Base-by-base conservation (phyloP, 92 coral and sea anemone genomes). In the Chrysogorgia sp. region DNA sequence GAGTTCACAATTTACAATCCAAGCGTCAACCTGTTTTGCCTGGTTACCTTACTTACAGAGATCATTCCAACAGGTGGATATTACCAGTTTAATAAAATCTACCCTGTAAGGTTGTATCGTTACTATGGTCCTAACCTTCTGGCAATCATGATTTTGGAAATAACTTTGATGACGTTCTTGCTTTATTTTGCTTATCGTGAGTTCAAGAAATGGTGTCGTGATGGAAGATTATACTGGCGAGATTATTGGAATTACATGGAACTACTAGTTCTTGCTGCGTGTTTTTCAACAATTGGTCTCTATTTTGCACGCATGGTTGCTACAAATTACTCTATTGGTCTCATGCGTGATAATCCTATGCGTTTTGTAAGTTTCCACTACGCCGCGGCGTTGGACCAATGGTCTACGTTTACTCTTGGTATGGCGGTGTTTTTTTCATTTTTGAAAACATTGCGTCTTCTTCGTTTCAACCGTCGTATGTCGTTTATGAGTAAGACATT, bases 1-100 rank as follows among this genome's bases (percentile, higher is more conserved):
- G 97, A 92, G 63, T 92, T 92, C 53, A 88, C 97, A 22, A 81
- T 90, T 37, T 92, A 90, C 76, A 92, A 90, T 58, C 92, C 94
- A 3, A 81, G 84, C 40, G 75, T 84, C 0, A 92, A 92, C 83
- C 81, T 92, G 88, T 92, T 92, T 41, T 85, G 93, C 71, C 71
- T 90, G 1, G 88, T 92, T 33, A 90, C 89, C 0, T 60, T 92
- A 26, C 76, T 92, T 15, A 77, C 90, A 10, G 97, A 92, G 63
- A 57, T 92, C 48, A 71, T 86, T 34, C 93, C 97, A 0, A 92
- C 97, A 0, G 97, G 97, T 13, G 97, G 90, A 4, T 92, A 87
- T 61, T 48, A 80, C 67, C 97, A 87, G 40, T 92, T 83, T 74
- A 86, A 82, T 41, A 74, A 90, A 61, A 72, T 89, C 28, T 31